These are phyloP conservation scores for Phalacrocorax pelagicus DNA, from an alignment of 2,113 vertebrate species.

Conservation along the genomic window DNA sequence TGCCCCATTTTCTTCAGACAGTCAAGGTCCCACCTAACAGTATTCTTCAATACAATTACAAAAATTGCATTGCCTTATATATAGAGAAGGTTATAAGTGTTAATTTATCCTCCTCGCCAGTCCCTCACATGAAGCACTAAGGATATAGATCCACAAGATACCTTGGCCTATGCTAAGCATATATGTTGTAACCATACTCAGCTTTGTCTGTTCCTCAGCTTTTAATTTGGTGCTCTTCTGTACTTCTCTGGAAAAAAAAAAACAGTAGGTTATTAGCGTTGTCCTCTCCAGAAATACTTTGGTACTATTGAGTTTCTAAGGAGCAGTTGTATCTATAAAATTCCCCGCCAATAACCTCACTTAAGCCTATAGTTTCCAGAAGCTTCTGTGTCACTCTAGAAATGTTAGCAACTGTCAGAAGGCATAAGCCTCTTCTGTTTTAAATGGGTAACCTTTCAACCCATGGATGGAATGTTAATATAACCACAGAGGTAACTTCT, in stretches of 20 bases:
- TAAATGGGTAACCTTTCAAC: not conserved
- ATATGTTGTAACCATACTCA: not conserved
- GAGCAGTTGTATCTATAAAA: not conserved
- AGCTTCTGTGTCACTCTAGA: not conserved
- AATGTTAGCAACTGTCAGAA: not conserved
- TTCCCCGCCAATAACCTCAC: not conserved
- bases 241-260: not conserved
- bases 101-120: not conserved
- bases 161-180: not conserved
- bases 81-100: not conserved
- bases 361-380: not conserved
- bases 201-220: not conserved
- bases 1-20: not conserved
- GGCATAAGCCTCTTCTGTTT: not conserved
- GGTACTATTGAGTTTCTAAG: not conserved
- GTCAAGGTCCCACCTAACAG: not conserved
- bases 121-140: not conserved
- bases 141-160: not conserved
- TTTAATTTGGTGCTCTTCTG: not conserved
- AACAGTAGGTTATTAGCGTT: not conserved
- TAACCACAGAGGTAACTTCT: not conserved
- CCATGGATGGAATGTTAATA: not conserved
- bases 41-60: not conserved
- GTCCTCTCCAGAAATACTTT: not conserved
- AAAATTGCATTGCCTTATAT: not conserved